Conservation (phyloP, 2,113 vertebrate genomes). For the Lamprotornis superbus region DNA sequence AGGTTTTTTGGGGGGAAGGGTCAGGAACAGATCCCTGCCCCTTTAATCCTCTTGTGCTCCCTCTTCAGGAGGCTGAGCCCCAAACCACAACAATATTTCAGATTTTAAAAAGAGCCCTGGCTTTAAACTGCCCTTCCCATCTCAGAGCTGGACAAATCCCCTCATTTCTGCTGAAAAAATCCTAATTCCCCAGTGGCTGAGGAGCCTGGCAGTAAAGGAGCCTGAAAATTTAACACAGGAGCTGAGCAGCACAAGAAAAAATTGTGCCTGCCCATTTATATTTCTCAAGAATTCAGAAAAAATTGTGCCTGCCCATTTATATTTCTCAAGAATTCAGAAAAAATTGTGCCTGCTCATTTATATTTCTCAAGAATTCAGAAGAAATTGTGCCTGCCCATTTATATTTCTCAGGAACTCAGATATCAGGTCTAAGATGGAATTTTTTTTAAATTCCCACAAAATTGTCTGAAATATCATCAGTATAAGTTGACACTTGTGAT, state of each 20-base stretch:
- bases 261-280: no score
- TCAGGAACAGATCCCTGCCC: neutral
- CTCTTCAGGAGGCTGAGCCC: neutral
- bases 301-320: no score
- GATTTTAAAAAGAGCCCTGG: neutral
- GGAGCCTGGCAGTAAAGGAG: neutral
- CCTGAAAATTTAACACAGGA: neutral
- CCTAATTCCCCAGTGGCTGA: neutral
- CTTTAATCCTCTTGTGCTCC: neutral
- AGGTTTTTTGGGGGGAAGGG: neutral
- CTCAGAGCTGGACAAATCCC: neutral
- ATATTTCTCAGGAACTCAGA: neutral
- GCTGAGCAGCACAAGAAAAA: neutral
- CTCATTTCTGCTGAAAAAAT: neutral
- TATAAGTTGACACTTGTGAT: neutral
- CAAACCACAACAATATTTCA: neutral
- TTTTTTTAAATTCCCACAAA: rapidly evolving
- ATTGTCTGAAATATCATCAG: neutral
- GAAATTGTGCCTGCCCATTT: no score
- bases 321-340: no score
- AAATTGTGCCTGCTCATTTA: no score
- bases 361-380: neutral
- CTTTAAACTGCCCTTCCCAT: neutral
- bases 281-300: neutral
- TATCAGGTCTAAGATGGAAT: neutral